These are phyloP conservation scores for Cephus spinipes DNA, from an alignment of 2,888 invertebrate species.

Conservation along the genomic window DNA sequence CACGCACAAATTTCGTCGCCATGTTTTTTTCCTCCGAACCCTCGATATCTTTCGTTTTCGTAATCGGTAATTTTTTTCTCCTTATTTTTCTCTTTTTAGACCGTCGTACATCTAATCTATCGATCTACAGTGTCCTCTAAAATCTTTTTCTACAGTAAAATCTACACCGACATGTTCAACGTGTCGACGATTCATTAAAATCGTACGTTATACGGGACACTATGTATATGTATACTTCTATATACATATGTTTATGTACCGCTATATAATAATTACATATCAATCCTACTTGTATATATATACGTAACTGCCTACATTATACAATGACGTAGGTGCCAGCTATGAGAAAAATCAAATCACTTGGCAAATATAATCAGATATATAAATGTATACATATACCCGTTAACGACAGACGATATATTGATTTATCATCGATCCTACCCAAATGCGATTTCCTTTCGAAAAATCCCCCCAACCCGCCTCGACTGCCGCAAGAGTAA, in stretches of 20 bases:
- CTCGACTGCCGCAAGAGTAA: no score
- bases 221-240: conserved; percentile 17
- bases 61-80: no score
- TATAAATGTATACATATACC: conserved; percentile 29
- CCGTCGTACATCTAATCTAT: conserved; percentile 50
- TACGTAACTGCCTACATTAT: neutral
- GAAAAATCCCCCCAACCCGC: no score
- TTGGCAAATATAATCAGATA: conserved; percentile 24
- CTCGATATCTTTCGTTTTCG: neutral
- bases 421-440: conserved; percentile 16
- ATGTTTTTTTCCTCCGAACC: neutral
- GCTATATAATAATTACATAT: conserved; percentile 34
- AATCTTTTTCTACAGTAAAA: conserved; percentile 33
- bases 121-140: conserved; percentile 46
- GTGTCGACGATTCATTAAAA: conserved; percentile 28
- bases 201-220: conserved; percentile 24
- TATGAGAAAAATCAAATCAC: no score
- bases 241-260: conserved; percentile 29
- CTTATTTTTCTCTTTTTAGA: conserved; percentile 26
- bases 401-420: conserved; percentile 29
- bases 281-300: conserved; percentile 52
- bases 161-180: conserved; percentile 33
- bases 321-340: no score
- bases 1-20: no score
- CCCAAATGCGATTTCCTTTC: no score